phyloP scores from a whole-genome alignment of 2,888 invertebrate species.

The Hoplodrina ambigua region DNA sequence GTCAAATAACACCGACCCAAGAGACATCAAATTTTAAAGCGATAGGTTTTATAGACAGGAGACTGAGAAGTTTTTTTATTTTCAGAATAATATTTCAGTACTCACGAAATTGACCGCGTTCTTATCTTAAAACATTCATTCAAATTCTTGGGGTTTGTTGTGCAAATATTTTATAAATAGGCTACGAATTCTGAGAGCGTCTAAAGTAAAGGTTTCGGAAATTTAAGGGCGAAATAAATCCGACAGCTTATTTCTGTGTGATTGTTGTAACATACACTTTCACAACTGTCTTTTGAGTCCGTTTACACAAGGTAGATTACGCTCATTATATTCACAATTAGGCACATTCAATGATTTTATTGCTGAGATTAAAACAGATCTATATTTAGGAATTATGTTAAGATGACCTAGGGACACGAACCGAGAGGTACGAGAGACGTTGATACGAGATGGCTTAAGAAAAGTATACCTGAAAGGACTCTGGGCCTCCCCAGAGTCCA shows the following conservation, averaged over 20 bases:
- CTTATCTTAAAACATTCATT: conserved; percentile 38
- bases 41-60: conserved; percentile 35
- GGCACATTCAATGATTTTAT: too few species aligned
- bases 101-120: conserved; percentile 30
- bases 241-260: conserved; percentile 6
- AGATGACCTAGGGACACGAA: too few species aligned
- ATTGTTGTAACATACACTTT: conserved; percentile 10
- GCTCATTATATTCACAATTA: conserved; percentile 3
- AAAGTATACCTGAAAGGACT: too few species aligned
- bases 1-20: conserved; percentile 69
- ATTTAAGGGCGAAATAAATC: conserved; percentile 21
- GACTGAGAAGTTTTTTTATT: conserved; percentile 14
- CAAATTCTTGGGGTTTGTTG: conserved; percentile 32
- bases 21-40: conserved; percentile 54
- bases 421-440: too few species aligned
- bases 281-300: conserved; percentile 12
- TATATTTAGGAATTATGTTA: background rate
- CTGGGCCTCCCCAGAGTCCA: too few species aligned
- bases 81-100: conserved; percentile 36
- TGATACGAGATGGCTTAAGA: too few species aligned
- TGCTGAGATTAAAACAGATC: background rate
- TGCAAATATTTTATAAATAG: conserved; percentile 38
- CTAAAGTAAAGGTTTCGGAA: conserved; percentile 4
- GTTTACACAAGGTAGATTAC: conserved; percentile 4
- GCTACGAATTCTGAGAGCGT: conserved; percentile 1